Base-by-base conservation (phyloP, 2,888 invertebrate species). In the Drosophila cracens region DNA sequence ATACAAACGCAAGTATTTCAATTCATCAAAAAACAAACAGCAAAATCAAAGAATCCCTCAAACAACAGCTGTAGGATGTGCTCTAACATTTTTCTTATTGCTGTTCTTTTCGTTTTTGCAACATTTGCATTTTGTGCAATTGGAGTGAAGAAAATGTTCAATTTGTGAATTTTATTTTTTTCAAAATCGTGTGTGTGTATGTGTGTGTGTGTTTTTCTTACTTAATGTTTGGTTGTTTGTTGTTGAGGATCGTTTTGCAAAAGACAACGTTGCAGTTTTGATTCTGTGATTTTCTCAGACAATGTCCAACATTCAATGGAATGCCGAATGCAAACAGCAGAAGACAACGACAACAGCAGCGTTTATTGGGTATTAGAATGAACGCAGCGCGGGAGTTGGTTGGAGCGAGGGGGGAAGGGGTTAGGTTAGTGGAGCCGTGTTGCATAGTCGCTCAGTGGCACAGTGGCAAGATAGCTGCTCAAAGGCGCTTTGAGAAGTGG, bases 241-340 rank as follows among this genome's bases (percentile, higher is more conserved):
- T 34, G 36, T 48, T 43, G 64, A 52, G 67, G 80, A 76, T 79
- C 78, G 62, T 40, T 36, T 80, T 79, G 59, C 79, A 61, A 67
- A 62, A 60, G 75, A 62, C 67, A 72, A 82, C 66, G 60, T 31
- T 53, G 82, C 82, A 71, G 16, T 40, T 54, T 64, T 54, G 63
- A 67, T 49, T 40, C 13, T n/a, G 1, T 7, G 52, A 29, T n/a
- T 66, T 77, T 77, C 78, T 54, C 78, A 77, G 64, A 51, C 58
- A 27, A 46, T 57, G 36, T 36, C 13, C 43, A 49, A 29, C 61
- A 57, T 46, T 70, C 43, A 60, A 56, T 70, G 76, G 65, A 66
- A 75, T 76, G 65, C 34, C 51, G 11, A 51, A 46, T 11, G n/a
- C n/a, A 10, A 31, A 31, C 4, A n/a, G 25, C 21, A 25, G 27